Evolutionary conservation across 2,888 invertebrate genomes (phyloP).

Genomic region (Mythimna vitellina): DNA sequence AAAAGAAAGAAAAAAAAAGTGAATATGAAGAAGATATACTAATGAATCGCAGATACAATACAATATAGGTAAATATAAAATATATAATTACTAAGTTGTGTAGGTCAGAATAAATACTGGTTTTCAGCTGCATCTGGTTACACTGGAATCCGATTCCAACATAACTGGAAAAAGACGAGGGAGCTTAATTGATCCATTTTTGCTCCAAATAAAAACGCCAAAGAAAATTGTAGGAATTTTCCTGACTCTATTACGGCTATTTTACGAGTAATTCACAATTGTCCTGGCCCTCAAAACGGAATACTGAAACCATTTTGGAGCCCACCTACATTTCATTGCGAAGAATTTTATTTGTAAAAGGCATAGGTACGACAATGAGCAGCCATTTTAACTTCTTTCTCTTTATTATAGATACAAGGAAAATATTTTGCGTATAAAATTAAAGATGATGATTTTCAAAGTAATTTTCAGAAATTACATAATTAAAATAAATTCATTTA

Average conservation of each 20-base stretch:
- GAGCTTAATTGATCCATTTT: background rate
- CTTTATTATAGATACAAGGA: constrained; percentile 5
- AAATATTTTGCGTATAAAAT: background rate
- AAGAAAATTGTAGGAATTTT: background rate
- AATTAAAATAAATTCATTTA: no score
- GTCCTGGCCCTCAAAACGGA: constrained; percentile 26
- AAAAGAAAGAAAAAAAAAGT: no score
- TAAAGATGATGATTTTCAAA: background rate
- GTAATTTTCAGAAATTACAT: no score
- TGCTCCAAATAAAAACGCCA: background rate
- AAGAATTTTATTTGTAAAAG: constrained; percentile 36
- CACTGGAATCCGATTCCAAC: background rate
- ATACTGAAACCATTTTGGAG: constrained; percentile 29
- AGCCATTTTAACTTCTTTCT: constrained; percentile 14
- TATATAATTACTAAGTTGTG: no score
- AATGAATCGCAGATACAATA: no score
- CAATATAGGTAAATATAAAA: no score
- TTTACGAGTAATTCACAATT: constrained; percentile 42
- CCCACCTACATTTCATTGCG: constrained; percentile 28
- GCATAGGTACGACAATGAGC: background rate
- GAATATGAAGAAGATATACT: no score
- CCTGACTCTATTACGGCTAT: constrained; percentile 34
- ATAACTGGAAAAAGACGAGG: background rate
- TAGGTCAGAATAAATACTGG: no score
- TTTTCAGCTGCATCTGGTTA: background rate